Percentiles rank a stretch among this genome's conserved stretches.
Conservation (phyloP, 2,113 vertebrate species). For the Naja naja region DNA sequence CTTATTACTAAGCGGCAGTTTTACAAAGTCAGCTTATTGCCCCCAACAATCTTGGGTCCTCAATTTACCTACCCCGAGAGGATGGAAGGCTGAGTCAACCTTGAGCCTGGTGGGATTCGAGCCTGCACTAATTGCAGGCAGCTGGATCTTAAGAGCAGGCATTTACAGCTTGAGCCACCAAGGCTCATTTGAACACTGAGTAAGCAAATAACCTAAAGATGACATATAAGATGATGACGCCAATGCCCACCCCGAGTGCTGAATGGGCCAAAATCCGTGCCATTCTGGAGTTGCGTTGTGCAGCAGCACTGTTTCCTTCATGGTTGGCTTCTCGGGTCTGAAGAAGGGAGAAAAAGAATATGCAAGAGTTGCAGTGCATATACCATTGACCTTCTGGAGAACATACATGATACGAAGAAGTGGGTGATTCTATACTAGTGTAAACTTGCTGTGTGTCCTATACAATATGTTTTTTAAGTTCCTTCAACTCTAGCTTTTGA, state of each 20-base stretch:
- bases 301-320: not conserved
- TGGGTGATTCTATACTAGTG: not conserved
- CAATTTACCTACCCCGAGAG: no score
- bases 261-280: conserved; percentile 34
- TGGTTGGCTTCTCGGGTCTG: conserved; percentile 48
- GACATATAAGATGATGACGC: not conserved
- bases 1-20: no score
- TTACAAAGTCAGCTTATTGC: no score
- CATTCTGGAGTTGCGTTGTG: conserved; percentile 30
- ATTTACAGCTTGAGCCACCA: no score
- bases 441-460: not conserved
- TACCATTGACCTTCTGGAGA: not conserved
- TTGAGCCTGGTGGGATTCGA: no score
- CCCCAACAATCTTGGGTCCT: no score
- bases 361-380: not conserved
- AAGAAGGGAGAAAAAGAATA: not conserved
- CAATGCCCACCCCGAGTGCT: conserved; percentile 42
- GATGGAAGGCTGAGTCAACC: no score
- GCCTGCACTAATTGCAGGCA: no score
- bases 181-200: fast-evolving
- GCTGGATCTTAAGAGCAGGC: no score
- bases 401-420: not conserved
- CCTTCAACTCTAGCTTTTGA: not conserved
- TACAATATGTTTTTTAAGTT: no score
- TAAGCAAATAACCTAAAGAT: fast-evolving